Evolutionary conservation across 1,140 invertebrate genomes (phyloP), one percentile per base, ranked within the genome.

Genomic region (Capitella teleta): DNA sequence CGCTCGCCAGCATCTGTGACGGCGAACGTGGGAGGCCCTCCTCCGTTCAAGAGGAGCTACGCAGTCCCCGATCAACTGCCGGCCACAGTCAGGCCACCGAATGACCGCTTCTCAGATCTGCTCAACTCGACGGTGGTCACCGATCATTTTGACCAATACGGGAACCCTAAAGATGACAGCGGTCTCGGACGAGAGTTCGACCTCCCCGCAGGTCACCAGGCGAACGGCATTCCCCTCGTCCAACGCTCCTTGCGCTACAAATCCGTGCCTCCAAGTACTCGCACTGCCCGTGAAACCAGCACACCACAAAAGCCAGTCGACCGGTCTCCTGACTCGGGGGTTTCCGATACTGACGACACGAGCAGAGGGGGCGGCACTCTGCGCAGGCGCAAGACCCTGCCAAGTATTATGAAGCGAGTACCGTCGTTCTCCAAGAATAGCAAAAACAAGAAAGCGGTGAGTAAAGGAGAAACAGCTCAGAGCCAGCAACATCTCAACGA

Each of bases 131-230:
- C 65, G 40, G 66, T 67, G 50, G 58, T 81, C 61, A 79, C 76
- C 61, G 80, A 82, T 61, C 80, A 80, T 56, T 81, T 95, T 67
- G 90, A 95, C 74, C 91, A 96, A 64, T 97, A 96, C 65, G 88
- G 52, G 28, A 53, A 21, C 25, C 25, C 21, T 5, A 32, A 34
- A 19, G 45, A 36, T 16, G 30, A 47, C 12, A 34, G 26, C 5
- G 38, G 38, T 8, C 10, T 47, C 18, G 26, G 45, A 19, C 26
- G 45, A 5, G 45, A 34, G 16, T 26, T 10, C 21, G 21, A 6
- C n/a, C 8, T 4, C 6, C 16, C 18, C 6, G 42, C 23, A 21
- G 23, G 5, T 26, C 16, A 26, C 21, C 21, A 28, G 21, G 42
- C 42, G 23, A 37, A n/a, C n/a, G 38, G 2, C 38, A 40, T 24